A percentile compares a stretch with the other conserved stretches of the same genome.
These are phyloP conservation scores for Trinorchestia longiramus DNA, from an alignment of 1,140 invertebrate species.

Conservation along the genomic window DNA sequence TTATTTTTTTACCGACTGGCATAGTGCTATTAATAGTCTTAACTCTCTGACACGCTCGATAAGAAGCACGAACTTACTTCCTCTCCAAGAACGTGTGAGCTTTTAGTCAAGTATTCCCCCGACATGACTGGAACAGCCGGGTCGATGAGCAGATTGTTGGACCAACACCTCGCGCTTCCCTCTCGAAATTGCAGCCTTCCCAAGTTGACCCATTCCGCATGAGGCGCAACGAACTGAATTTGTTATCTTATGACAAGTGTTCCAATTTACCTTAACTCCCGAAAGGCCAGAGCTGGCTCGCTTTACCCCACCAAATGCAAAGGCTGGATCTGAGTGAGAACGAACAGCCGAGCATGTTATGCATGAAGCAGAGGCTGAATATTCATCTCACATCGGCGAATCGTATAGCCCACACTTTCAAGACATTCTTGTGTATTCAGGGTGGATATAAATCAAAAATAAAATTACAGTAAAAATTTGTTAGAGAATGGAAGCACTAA, in stretches of 20 bases:
- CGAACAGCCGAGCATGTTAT: slow-evolving; percentile 3
- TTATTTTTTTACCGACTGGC: not conserved
- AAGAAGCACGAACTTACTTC: not conserved
- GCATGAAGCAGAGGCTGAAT: not conserved
- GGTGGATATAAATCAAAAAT: not conserved
- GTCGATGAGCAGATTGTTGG: not conserved
- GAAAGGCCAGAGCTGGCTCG: slow-evolving; percentile 3
- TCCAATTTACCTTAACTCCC: slow-evolving; percentile 30
- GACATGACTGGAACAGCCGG: not conserved
- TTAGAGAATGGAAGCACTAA: not conserved
- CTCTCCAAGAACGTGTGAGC: not conserved
- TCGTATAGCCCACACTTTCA: not conserved
- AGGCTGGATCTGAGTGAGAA: not conserved
- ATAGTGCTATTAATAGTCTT: not conserved
- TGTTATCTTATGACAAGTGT: slow-evolving; percentile 34
- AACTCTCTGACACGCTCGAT: not conserved
- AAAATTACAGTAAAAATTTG: not conserved
- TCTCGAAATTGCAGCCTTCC: slow-evolving; percentile 16
- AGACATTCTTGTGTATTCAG: not conserved
- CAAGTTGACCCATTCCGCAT: slow-evolving; percentile 37
- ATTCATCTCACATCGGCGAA: slow-evolving; percentile 38
- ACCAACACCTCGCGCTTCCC: not conserved
- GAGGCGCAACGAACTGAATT: slow-evolving; percentile 38
- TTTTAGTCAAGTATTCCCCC: not conserved
- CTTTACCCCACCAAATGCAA: not conserved